Percentiles rank a stretch among this genome's conserved stretches.
Conservation (phyloP, 2,113 vertebrate genomes). For the Theropithecus gelada region DNA sequence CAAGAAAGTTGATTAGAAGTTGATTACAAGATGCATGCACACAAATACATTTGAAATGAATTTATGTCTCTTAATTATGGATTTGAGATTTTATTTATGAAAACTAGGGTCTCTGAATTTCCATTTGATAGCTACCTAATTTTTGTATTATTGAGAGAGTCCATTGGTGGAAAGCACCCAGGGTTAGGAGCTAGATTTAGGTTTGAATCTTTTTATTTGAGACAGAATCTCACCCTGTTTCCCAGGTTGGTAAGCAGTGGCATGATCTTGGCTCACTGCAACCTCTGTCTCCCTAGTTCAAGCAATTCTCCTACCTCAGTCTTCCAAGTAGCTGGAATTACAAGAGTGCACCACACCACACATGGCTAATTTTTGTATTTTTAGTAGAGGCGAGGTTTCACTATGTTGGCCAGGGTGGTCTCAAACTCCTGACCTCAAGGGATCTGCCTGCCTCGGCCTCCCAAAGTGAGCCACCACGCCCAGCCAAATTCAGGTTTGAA, state of each 20-base stretch:
- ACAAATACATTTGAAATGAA: background rate
- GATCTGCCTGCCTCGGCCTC: background rate
- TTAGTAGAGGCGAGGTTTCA: background rate
- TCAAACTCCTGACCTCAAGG: background rate
- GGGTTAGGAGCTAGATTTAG: background rate
- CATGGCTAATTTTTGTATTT: background rate
- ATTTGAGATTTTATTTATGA: constrained; percentile 39
- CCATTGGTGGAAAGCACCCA: background rate
- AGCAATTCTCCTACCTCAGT: background rate
- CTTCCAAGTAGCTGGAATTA: background rate
- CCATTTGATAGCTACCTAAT: background rate
- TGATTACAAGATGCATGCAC: background rate
- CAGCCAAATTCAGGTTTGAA: too few species aligned
- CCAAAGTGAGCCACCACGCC: background rate
- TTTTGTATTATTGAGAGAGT: background rate
- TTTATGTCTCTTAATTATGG: background rate
- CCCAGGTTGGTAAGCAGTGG: background rate
- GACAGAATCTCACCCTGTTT: background rate
- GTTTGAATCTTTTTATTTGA: background rate
- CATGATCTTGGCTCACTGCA: background rate
- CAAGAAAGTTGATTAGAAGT: background rate
- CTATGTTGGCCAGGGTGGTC: background rate
- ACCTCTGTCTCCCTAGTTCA: background rate
- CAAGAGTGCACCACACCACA: background rate
- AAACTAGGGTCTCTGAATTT: background rate